phyloP scores from a whole-genome alignment of 2,113 vertebrate species.

The Elephas maximus region DNA sequence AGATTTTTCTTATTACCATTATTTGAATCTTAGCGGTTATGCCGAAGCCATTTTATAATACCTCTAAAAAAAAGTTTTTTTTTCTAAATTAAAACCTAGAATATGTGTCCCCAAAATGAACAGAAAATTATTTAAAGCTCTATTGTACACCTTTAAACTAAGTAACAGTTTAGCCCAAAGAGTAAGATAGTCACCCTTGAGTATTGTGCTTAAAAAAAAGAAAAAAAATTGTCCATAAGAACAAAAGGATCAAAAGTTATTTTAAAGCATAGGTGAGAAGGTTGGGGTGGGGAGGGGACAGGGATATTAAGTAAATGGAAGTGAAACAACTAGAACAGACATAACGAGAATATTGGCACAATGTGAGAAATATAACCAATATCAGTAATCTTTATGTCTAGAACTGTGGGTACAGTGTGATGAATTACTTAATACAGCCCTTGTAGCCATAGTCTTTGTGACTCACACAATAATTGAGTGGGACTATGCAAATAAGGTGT shows the following conservation, averaged over 20 bases:
- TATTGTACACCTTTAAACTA: not conserved
- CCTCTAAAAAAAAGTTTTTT: not conserved
- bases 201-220: too few species aligned
- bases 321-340: not conserved
- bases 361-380: not conserved
- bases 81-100: slow-evolving; percentile 15
- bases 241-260: not conserved
- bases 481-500: too few species aligned
- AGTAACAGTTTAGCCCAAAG: too few species aligned
- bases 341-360: not conserved
- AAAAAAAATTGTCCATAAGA: not conserved
- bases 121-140: not conserved
- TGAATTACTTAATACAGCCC: too few species aligned
- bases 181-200: too few species aligned
- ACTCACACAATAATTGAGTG: too few species aligned
- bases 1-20: slow-evolving; percentile 6
- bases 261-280: not conserved
- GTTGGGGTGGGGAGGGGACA: not conserved
- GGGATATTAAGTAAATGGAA: not conserved
- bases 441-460: too few species aligned
- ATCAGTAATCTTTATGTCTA: not conserved
- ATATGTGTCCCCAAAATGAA: not conserved
- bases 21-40: slow-evolving; percentile 12
- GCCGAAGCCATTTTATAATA: not conserved
- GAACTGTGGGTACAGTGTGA: not conserved